Evolutionary conservation across 2,797 vertebrate species (phyloP).

Genomic region (Octomys mimax): DNA sequence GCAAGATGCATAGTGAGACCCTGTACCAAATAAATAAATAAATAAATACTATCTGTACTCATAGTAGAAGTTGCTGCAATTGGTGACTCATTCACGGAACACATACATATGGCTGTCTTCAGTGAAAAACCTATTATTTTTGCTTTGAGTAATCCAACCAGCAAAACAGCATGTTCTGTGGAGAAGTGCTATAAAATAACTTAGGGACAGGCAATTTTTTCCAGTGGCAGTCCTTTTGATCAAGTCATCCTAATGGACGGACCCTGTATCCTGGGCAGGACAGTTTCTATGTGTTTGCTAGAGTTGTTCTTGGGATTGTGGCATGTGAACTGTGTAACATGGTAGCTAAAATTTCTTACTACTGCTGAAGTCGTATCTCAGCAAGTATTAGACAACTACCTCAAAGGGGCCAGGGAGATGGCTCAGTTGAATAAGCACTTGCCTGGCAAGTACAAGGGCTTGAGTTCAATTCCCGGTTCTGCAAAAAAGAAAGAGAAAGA

Average conservation of each 20-base stretch:
- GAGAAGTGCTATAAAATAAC: slow-evolving; percentile 97
- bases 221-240: slow-evolving; percentile 98
- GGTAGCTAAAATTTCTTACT: slow-evolving; percentile 93
- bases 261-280: slow-evolving; percentile 97
- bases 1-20: too few relatives aligned
- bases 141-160: slow-evolving; percentile 98
- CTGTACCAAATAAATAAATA: too few relatives aligned
- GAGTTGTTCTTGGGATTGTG: slow-evolving; percentile 94
- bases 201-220: slow-evolving; percentile 96
- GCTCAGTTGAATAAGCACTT: too few relatives aligned
- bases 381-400: too few relatives aligned
- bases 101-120: slow-evolving; percentile 95
- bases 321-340: slow-evolving; percentile 93
- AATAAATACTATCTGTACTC: too few relatives aligned
- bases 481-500: too few relatives aligned
- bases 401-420: too few relatives aligned
- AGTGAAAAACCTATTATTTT: slow-evolving; percentile 97
- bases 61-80: slow-evolving; percentile 96
- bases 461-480: too few relatives aligned
- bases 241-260: slow-evolving; percentile 94
- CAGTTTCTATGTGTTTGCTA: slow-evolving; percentile 98
- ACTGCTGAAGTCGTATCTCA: slow-evolving; percentile 93
- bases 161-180: slow-evolving; percentile 98
- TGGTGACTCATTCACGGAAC: slow-evolving; percentile 94
- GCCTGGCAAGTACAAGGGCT: too few relatives aligned